Evolutionary conservation across 1,140 invertebrate species (phyloP).

Genomic region (Hyphantria cunea): DNA sequence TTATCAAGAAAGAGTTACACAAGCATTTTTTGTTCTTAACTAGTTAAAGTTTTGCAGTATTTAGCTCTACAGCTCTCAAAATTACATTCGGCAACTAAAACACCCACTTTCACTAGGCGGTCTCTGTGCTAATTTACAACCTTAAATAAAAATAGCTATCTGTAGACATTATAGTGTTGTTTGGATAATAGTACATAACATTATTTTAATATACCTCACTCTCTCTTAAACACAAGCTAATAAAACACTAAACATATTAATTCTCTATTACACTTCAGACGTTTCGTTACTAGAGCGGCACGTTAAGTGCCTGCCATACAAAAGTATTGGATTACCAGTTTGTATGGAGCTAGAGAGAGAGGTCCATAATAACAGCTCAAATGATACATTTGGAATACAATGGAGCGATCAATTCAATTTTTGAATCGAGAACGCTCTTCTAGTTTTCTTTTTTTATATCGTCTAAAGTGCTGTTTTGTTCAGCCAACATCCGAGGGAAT

Average conservation of each 20-base stretch:
- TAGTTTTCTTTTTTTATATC: slow-evolving; percentile 73
- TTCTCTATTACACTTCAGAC: slow-evolving; percentile 52
- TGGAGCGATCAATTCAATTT: slow-evolving; percentile 81
- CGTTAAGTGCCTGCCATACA: slow-evolving; percentile 80
- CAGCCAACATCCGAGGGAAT: slow-evolving; percentile 76
- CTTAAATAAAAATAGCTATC: too few species aligned
- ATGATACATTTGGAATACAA: slow-evolving; percentile 82
- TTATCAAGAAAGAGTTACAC: too few species aligned
- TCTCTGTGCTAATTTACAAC: too few species aligned
- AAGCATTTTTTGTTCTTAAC: too few species aligned
- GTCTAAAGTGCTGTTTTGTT: slow-evolving; percentile 81
- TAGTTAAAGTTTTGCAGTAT: too few species aligned
- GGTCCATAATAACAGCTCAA: slow-evolving; percentile 80
- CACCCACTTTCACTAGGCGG: too few species aligned
- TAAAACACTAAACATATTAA: slow-evolving; percentile 67
- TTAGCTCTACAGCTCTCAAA: too few species aligned
- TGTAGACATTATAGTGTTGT: too few species aligned
- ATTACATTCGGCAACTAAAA: too few species aligned
- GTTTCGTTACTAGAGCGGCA: slow-evolving; percentile 55
- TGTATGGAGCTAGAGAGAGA: slow-evolving; percentile 76
- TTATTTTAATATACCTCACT: too few species aligned
- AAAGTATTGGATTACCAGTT: slow-evolving; percentile 81
- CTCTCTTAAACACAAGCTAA: slow-evolving; percentile 6
- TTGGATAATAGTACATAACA: too few species aligned
- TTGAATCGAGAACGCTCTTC: slow-evolving; percentile 80